phyloP scores from a whole-genome alignment of 53 echinoderm and acorn worm genomes.

The Temnopleurus reevesii region DNA sequence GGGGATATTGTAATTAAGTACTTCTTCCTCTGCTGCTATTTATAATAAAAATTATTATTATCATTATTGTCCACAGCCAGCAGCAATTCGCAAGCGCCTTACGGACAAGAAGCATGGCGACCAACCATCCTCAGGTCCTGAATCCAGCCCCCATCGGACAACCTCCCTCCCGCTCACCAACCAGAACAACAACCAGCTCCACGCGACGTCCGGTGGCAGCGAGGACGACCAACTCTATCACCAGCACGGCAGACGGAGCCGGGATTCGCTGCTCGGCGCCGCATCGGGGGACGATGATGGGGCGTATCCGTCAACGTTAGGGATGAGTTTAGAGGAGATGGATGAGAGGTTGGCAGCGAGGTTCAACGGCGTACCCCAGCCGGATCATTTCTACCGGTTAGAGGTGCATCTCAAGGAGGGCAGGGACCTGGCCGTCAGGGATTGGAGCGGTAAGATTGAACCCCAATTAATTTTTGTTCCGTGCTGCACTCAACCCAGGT shows the following conservation, averaged over 20 bases:
- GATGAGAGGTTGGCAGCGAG: conserved; percentile 51
- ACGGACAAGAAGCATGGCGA: conserved; percentile 68
- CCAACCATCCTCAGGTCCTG: conserved; percentile 4
- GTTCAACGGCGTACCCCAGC: conserved; percentile 56
- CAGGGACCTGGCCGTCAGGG: conserved; percentile 85
- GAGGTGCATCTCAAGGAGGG: conserved; percentile 93
- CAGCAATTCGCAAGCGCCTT: conserved; percentile 70
- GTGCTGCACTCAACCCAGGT: too few species aligned
- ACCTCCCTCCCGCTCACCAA: conserved; percentile 43
- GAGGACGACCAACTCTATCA: neutral
- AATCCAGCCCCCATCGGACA: conserved; percentile 45
- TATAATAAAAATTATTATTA: neutral
- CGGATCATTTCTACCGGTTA: conserved; percentile 77
- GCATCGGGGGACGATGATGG: conserved; percentile 47
- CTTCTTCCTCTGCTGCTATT: too few species aligned
- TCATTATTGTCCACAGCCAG: conserved; percentile 51
- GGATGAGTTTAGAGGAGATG: conserved; percentile 53
- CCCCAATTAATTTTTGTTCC: too few species aligned
- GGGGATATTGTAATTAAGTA: too few species aligned
- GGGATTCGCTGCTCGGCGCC: neutral
- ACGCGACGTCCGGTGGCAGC: conserved; percentile 15
- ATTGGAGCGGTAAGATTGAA: conserved; percentile 86
- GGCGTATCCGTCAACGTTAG: conserved; percentile 42
- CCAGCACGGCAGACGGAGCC: conserved; percentile 35
- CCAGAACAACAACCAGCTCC: conserved; percentile 51